Conservation (phyloP, 2,888 invertebrate genomes). For the Drosophila rubida region DNA sequence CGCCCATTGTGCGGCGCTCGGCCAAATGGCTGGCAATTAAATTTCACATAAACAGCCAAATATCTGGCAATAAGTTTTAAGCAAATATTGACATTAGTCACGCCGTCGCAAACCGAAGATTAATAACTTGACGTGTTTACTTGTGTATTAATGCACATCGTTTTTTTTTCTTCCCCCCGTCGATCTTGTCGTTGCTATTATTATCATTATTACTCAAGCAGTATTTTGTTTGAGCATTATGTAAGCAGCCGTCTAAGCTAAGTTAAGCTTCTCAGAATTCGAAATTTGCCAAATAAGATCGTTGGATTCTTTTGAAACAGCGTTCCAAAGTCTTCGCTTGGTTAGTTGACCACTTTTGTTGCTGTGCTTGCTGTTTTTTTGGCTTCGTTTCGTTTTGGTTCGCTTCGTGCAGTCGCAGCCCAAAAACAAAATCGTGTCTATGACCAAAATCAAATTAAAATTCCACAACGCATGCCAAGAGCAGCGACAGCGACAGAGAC, state of each 20-base stretch:
- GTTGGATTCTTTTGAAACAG: constrained; percentile 29
- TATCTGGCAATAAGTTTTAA: constrained; percentile 43
- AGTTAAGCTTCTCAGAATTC: constrained; percentile 58
- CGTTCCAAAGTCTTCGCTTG: constrained; percentile 21
- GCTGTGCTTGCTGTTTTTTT: constrained; percentile 11
- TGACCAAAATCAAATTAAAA: constrained; percentile 81
- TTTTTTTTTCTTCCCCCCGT: constrained; percentile 39
- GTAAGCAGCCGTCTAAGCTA: constrained; percentile 49
- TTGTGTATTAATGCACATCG: constrained; percentile 14
- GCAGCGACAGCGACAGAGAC: constrained; percentile 23
- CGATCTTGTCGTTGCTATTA: not conserved
- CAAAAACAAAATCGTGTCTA: constrained; percentile 79
- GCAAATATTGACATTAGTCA: constrained; percentile 79
- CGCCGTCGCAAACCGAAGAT: constrained; percentile 45
- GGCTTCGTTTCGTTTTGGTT: constrained; percentile 52
- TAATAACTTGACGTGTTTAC: constrained; percentile 34
- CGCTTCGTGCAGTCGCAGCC: constrained; percentile 63
- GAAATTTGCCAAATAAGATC: constrained; percentile 36
- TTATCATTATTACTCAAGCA: constrained; percentile 7
- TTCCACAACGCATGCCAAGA: constrained; percentile 80
- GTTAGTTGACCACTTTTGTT: constrained; percentile 38
- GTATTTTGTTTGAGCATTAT: constrained; percentile 46
- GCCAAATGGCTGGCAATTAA: constrained; percentile 62
- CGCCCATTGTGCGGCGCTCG: constrained; percentile 52
- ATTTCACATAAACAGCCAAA: constrained; percentile 67